Evolutionary conservation across 1,140 invertebrate genomes (phyloP).

Genomic region (Cydia fagiglandana): DNA sequence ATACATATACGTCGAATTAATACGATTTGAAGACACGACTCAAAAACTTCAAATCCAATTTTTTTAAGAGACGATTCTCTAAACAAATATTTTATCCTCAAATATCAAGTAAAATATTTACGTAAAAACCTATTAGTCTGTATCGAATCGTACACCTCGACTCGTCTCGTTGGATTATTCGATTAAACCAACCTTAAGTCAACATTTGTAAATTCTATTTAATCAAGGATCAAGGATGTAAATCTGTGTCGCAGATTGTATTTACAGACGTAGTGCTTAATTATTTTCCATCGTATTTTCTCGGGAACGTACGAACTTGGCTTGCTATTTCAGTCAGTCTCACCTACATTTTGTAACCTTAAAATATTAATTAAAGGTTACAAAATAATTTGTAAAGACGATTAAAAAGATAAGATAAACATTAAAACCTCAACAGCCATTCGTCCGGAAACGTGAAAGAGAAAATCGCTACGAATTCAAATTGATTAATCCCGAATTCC

Average conservation of each 20-base stretch:
- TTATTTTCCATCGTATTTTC: background rate
- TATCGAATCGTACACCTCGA: background rate
- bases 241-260: conserved; percentile 20
- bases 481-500: background rate
- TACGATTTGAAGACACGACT: background rate
- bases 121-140: conserved; percentile 1
- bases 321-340: too few relatives aligned
- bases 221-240: conserved; percentile 17
- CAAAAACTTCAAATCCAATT: background rate
- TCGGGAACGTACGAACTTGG: too few relatives aligned
- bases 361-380: too few relatives aligned
- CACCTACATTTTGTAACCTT: too few relatives aligned
- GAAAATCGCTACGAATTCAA: background rate
- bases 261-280: background rate
- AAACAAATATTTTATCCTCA: background rate
- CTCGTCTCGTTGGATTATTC: background rate
- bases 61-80: background rate
- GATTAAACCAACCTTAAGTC: background rate
- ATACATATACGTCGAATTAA: background rate
- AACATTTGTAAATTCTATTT: conserved; percentile 3
- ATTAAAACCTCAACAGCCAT: background rate
- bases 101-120: background rate
- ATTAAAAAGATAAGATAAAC: background rate
- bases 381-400: background rate
- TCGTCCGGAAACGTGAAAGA: background rate